phyloP scores from a whole-genome alignment of 1,140 invertebrate genomes.

The Calephelis virginiensis region DNA sequence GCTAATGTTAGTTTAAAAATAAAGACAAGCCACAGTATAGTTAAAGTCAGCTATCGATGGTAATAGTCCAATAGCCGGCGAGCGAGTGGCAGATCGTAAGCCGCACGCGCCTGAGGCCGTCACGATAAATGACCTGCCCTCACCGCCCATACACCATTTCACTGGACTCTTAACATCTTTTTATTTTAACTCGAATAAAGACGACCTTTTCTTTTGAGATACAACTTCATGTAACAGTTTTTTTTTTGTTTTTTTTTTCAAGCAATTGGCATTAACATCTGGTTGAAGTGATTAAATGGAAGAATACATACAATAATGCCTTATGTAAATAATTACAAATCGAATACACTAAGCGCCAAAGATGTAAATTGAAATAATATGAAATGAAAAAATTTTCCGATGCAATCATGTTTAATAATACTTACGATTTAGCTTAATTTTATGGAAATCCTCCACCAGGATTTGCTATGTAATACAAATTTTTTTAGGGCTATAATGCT shows the following conservation, averaged over 20 bases:
- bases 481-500: no score
- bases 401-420: no score
- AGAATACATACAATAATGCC: neutral
- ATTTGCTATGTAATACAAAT: no score
- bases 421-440: no score
- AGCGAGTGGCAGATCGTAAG: conserved; percentile 52
- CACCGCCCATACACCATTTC: conserved; percentile 61
- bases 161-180: conserved; percentile 49
- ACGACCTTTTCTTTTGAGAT: conserved; percentile 28
- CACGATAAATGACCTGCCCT: conserved; percentile 58
- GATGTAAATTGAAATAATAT: no score
- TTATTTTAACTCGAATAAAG: conserved; percentile 32
- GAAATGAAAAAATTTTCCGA: no score
- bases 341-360: no score
- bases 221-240: neutral
- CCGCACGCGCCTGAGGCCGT: conserved; percentile 50
- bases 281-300: no score
- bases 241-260: no score
- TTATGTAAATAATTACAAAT: neutral
- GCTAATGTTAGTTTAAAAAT: conserved; percentile 24
- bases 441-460: no score
- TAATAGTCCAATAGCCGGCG: conserved; percentile 50
- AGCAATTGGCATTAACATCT: conserved; percentile 11
- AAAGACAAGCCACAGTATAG: conserved; percentile 23
- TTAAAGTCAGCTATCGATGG: conserved; percentile 34